Evolutionary conservation across 1,140 invertebrate species (phyloP).

Genomic region (Bombus polaris): DNA sequence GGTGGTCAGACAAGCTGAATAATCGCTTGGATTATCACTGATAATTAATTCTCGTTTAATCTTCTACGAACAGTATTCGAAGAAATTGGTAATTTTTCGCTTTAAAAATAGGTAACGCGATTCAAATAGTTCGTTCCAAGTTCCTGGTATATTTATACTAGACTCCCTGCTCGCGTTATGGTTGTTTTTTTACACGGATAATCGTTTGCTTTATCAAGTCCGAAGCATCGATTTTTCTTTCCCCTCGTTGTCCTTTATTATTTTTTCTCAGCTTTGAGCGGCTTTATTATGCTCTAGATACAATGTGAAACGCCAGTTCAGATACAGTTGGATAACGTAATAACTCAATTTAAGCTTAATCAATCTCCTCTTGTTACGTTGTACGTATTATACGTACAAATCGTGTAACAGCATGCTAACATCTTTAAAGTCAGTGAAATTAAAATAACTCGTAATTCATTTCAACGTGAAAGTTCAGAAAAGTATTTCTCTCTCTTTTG

Average conservation of each 20-base stretch:
- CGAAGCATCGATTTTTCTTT: conserved; percentile 14
- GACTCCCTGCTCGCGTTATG: not conserved
- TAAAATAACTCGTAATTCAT: not conserved
- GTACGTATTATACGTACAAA: too few relatives aligned
- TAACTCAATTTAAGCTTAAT: conserved; percentile 51
- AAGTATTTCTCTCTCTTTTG: not conserved
- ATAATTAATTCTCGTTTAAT: not conserved
- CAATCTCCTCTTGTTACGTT: conserved; percentile 20
- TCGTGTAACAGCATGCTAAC: too few relatives aligned
- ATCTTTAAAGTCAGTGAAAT: not conserved
- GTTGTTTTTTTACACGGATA: not conserved
- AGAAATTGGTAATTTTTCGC: not conserved
- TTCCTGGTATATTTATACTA: not conserved
- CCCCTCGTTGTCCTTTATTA: conserved; percentile 12
- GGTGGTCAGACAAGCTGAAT: not conserved
- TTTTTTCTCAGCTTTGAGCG: conserved; percentile 28
- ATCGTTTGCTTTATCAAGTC: conserved; percentile 29
- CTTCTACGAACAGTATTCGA: not conserved
- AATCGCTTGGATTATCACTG: not conserved
- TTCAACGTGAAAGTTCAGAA: not conserved
- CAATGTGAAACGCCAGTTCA: conserved; percentile 33
- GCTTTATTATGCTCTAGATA: conserved; percentile 52
- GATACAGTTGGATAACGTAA: conserved; percentile 44
- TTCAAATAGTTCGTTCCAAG: not conserved
- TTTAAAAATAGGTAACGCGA: not conserved